A percentile compares a stretch with the other conserved stretches of the same genome.
Conservation (phyloP, 2,888 invertebrate genomes). For the Gortyna flavago region DNA sequence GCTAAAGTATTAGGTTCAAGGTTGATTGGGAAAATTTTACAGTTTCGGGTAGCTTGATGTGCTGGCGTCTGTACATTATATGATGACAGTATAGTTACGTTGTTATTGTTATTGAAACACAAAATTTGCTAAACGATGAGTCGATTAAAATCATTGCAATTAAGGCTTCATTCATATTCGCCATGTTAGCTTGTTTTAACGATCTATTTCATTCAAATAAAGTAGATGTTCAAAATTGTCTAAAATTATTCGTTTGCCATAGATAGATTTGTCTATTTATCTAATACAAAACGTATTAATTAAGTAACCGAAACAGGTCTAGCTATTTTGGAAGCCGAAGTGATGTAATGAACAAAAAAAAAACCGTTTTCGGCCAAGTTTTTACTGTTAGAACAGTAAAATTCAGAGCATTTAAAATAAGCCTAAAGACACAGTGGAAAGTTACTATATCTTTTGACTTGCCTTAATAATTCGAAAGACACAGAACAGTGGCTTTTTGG, state of each 20-base stretch:
- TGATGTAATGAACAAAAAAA: not conserved
- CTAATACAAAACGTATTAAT: not conserved
- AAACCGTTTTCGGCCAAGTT: not conserved
- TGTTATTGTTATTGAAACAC: not conserved
- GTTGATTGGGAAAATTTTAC: too few species aligned
- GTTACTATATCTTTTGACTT: too few species aligned
- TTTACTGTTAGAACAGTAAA: not conserved
- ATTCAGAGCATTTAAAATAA: not conserved
- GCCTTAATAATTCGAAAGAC: not conserved
- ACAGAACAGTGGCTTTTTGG: not conserved
- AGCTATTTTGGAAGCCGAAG: not conserved
- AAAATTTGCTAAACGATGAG: not conserved
- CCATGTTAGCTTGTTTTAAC: not conserved
- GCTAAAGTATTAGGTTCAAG: too few species aligned
- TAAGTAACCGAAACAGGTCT: conserved; percentile 1
- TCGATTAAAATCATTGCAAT: not conserved
- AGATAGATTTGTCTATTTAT: not conserved
- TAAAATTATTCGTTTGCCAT: not conserved
- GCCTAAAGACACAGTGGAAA: not conserved
- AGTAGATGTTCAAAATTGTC: conserved; percentile 1
- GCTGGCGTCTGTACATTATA: too few species aligned
- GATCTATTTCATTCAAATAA: not conserved
- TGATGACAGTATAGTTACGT: not conserved
- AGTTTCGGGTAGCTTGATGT: too few species aligned
- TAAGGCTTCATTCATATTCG: not conserved